phyloP scores from a whole-genome alignment of 64 coral and sea anemone species.

The Stylophora pistillata region DNA sequence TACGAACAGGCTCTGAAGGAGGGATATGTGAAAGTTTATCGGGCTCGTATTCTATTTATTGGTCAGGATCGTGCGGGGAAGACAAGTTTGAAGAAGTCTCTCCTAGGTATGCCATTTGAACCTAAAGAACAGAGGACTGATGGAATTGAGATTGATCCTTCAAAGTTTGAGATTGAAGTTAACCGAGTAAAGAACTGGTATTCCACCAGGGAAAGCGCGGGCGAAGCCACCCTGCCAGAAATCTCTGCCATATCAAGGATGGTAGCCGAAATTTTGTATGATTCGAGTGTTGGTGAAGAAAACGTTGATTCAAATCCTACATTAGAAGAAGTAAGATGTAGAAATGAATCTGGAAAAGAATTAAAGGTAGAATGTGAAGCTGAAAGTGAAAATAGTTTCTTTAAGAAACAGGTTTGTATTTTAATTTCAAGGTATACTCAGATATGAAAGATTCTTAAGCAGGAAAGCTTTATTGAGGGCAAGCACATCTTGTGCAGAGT shows the following conservation, averaged over 20 bases:
- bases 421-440: no score
- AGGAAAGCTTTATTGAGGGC: no score
- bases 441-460: no score
- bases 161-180: slow-evolving; percentile 26
- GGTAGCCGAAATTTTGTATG: not conserved
- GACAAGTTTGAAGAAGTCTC: slow-evolving; percentile 57
- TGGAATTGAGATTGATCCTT: slow-evolving; percentile 44
- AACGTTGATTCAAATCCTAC: not conserved
- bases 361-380: not conserved
- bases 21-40: slow-evolving; percentile 19
- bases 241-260: not conserved
- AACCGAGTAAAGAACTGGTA: slow-evolving; percentile 36
- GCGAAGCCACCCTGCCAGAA: not conserved
- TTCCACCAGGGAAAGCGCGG: not conserved
- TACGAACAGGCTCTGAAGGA: slow-evolving; percentile 23
- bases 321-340: not conserved
- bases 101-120: slow-evolving; percentile 51
- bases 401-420: not conserved
- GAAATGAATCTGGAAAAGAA: not conserved
- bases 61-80: slow-evolving; percentile 49
- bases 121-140: slow-evolving; percentile 37
- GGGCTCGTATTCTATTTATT: slow-evolving; percentile 37
- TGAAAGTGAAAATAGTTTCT: not conserved
- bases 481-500: no score
- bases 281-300: not conserved